Percentiles rank a stretch among this genome's conserved stretches.
Evolutionary conservation across 2,113 vertebrate species (phyloP).

Genomic region (Dipodomys ordii): DNA sequence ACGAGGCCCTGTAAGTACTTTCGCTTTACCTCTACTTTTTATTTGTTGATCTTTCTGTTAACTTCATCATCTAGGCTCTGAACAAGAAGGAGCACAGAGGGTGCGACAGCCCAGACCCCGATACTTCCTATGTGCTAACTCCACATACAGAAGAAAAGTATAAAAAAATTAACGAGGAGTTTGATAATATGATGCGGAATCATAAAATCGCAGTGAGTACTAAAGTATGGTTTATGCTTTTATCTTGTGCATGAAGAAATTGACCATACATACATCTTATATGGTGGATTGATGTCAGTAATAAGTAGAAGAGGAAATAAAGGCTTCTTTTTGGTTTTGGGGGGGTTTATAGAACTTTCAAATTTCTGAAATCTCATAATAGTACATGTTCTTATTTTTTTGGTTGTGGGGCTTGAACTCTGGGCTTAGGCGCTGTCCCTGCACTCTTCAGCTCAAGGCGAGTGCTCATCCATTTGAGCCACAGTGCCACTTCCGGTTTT

Average conservation of each 20-base stretch:
- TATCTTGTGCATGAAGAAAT: slow-evolving; percentile 87
- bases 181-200: slow-evolving; percentile 99
- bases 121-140: slow-evolving; percentile 99
- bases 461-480: too few relatives aligned
- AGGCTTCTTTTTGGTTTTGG: background rate
- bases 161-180: slow-evolving; percentile 99
- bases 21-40: slow-evolving; percentile 93
- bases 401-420: too few relatives aligned
- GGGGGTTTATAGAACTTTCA: slow-evolving; percentile 5
- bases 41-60: slow-evolving; percentile 99
- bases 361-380: background rate
- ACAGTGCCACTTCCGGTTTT: too few relatives aligned
- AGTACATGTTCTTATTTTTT: background rate
- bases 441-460: too few relatives aligned
- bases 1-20: slow-evolving; percentile 99
- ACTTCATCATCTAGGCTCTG: slow-evolving; percentile 99
- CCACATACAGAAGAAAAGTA: slow-evolving; percentile 99
- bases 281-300: slow-evolving; percentile 55
- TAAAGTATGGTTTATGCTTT: slow-evolving; percentile 89
- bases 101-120: slow-evolving; percentile 99
- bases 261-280: slow-evolving; percentile 62
- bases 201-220: slow-evolving; percentile 99
- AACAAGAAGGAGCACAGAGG: slow-evolving; percentile 99
- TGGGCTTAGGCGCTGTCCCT: too few relatives aligned
- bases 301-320: background rate